Evolutionary conservation across 2,888 invertebrate species (phyloP).

Genomic region (Eustalomyia histrio): DNA sequence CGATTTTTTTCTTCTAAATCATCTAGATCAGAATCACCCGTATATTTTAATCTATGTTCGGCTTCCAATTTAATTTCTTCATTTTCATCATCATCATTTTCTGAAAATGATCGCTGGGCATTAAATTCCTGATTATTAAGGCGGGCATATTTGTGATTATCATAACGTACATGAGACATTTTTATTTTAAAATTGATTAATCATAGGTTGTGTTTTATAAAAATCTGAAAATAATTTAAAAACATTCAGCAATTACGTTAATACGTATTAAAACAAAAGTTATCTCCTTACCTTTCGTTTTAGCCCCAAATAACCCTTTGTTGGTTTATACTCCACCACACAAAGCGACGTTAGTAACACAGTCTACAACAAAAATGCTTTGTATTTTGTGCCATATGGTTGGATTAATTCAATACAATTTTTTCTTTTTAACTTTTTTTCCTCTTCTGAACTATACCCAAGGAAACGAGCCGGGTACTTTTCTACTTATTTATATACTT

Average conservation of each 20-base stretch:
- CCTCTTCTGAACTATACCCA: too few species aligned
- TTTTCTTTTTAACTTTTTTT: too few species aligned
- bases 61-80: constrained; percentile 74
- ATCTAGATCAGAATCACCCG: constrained; percentile 40
- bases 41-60: constrained; percentile 55
- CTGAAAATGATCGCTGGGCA: constrained; percentile 58
- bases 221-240: constrained; percentile 27
- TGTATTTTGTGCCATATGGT: constrained; percentile 3
- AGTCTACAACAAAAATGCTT: not conserved
- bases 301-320: constrained; percentile 6
- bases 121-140: constrained; percentile 66
- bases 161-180: constrained; percentile 74
- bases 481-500: too few species aligned
- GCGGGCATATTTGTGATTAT: constrained; percentile 69
- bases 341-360: not conserved
- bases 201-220: not conserved
- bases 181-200: not conserved
- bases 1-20: constrained; percentile 12
- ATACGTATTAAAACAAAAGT: not conserved
- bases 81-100: constrained; percentile 69
- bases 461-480: too few species aligned
- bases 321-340: not conserved
- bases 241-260: not conserved
- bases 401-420: constrained; percentile 1
- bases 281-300: not conserved